These are phyloP conservation scores for Gymnogyps californianus DNA, from an alignment of 2,113 vertebrate species.

Conservation along the genomic window DNA sequence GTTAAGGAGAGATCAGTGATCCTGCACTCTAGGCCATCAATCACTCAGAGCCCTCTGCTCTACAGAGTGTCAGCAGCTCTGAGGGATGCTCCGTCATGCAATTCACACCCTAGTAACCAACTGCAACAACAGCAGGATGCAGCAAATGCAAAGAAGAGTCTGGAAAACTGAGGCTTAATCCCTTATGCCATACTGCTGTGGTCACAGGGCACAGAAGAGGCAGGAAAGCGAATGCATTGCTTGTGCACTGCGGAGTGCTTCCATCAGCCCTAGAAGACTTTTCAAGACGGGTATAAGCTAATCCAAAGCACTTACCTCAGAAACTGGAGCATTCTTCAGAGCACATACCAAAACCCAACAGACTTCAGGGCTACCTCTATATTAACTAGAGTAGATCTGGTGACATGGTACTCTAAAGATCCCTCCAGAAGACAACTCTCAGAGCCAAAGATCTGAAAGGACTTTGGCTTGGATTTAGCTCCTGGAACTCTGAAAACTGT, in stretches of 20 bases:
- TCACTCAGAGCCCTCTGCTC: neutral
- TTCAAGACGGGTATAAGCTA: neutral
- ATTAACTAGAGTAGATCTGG: neutral
- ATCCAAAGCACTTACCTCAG: neutral
- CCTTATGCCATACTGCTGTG: neutral
- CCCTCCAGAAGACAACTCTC: neutral
- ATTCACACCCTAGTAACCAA: rapidly evolving
- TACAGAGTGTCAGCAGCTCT: neutral
- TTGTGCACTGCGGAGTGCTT: rapidly evolving
- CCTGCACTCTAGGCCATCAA: neutral
- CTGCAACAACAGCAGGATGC: neutral
- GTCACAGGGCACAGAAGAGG: neutral
- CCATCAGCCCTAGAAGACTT: neutral
- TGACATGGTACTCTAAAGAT: neutral
- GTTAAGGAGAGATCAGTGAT: neutral
- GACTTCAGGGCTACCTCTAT: neutral
- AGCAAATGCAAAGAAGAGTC: neutral
- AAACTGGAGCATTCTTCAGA: neutral
- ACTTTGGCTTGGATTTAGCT: slow-evolving; percentile 1
- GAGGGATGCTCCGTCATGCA: neutral
- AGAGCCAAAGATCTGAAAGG: neutral
- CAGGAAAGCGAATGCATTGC: rapidly evolving
- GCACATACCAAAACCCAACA: neutral
- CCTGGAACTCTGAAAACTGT: neutral
- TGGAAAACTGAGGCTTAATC: neutral